phyloP scores from a whole-genome alignment of 2,113 vertebrate genomes.

The Lipophrys pholis region DNA sequence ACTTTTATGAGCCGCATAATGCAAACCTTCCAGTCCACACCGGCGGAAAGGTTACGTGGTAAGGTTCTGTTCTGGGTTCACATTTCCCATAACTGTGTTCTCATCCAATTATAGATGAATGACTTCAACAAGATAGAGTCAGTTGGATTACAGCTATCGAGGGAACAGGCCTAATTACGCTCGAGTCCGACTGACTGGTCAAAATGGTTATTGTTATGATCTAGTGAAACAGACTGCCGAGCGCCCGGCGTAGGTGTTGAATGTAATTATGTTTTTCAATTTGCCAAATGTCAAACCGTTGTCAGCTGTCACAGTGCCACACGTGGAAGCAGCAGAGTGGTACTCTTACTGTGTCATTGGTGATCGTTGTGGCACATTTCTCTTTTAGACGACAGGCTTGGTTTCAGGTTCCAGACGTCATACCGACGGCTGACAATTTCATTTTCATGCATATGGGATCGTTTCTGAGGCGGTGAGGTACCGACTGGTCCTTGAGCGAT shows the following conservation, averaged over 20 bases:
- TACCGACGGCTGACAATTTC: no score
- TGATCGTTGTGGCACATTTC: not conserved
- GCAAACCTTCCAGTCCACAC: not conserved
- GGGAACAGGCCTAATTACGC: not conserved
- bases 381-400: not conserved
- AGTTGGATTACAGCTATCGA: not conserved
- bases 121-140: not conserved
- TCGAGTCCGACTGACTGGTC: not conserved
- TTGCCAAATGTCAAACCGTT: not conserved
- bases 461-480: no score
- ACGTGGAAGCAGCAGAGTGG: not conserved
- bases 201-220: not conserved
- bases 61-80: not conserved
- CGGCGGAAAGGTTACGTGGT: not conserved
- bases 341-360: not conserved
- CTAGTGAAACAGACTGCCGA: not conserved
- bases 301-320: not conserved
- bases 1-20: not conserved
- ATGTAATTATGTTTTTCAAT: conserved; percentile 13
- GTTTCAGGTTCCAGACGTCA: not conserved
- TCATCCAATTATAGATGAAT: conserved; percentile 2
- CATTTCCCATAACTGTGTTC: not conserved
- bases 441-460: no score
- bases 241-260: not conserved
- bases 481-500: no score